Evolutionary conservation across 2,113 vertebrate genomes (phyloP).

Genomic region (Dendrocopos noguchii): DNA sequence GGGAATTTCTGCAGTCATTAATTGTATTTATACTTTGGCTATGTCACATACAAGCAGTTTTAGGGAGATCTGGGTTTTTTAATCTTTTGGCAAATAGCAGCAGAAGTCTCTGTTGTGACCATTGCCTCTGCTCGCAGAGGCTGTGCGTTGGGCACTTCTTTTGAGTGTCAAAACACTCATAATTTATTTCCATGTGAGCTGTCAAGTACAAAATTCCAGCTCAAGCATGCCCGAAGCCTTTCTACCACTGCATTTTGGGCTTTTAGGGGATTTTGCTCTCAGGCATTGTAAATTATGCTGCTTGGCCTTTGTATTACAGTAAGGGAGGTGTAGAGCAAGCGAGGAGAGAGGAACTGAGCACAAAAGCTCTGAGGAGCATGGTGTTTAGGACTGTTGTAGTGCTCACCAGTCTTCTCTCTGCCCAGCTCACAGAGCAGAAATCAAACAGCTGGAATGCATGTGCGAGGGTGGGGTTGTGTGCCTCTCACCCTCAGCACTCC

Average conservation of each 20-base stretch:
- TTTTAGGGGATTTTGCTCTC: conserved; percentile 1
- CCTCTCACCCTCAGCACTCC: neutral
- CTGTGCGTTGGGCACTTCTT: neutral
- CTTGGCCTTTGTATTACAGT: neutral
- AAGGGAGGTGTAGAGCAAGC: neutral
- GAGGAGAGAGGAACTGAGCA: neutral
- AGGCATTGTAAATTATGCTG: neutral
- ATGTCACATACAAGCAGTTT: neutral
- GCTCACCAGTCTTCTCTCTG: neutral
- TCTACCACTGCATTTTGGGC: neutral
- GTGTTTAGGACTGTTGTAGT: neutral
- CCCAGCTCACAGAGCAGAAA: neutral
- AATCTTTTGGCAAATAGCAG: neutral
- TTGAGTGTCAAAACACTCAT: neutral
- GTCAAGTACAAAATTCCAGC: neutral
- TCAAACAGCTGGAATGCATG: neutral
- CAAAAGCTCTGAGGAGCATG: neutral
- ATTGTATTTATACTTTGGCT: conserved; percentile 5
- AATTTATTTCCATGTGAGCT: conserved; percentile 12
- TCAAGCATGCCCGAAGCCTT: neutral
- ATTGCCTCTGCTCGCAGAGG: neutral
- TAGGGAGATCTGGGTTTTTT: neutral
- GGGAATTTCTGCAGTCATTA: neutral
- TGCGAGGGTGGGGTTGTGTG: neutral
- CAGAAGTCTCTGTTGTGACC: neutral